phyloP scores from a whole-genome alignment of 2,888 invertebrate genomes.

The Schizaphis graminum region DNA sequence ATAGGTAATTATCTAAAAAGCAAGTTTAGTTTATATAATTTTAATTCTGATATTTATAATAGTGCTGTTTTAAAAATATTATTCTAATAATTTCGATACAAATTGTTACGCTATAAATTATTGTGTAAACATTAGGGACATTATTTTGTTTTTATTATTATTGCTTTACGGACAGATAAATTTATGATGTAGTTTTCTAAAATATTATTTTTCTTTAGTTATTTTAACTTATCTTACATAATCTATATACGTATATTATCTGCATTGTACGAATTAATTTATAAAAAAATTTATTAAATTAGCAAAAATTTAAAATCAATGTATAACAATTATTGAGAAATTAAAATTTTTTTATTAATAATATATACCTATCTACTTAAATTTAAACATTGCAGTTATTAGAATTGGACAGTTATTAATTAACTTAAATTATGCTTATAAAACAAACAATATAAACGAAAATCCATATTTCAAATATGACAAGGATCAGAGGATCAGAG shows the following conservation, averaged over 20 bases:
- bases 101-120: neutral
- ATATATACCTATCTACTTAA: neutral
- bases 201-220: neutral
- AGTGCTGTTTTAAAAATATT: neutral
- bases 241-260: neutral
- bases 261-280: neutral
- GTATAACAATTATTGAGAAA: neutral
- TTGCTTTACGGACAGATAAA: neutral
- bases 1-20: neutral
- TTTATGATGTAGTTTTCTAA: neutral
- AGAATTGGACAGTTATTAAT: neutral
- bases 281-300: neutral
- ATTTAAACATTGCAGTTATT: neutral
- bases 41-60: neutral
- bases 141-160: conserved; percentile 5
- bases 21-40: neutral
- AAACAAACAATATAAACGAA: neutral
- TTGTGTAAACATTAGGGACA: neutral
- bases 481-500: neutral
- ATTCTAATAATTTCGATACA: neutral
- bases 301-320: neutral
- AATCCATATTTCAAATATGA: neutral
- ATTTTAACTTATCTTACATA: neutral
- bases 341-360: neutral
- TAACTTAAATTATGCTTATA: neutral